Evolutionary conservation across 1,140 invertebrate species (phyloP).

Genomic region (Batillaria attramentaria): DNA sequence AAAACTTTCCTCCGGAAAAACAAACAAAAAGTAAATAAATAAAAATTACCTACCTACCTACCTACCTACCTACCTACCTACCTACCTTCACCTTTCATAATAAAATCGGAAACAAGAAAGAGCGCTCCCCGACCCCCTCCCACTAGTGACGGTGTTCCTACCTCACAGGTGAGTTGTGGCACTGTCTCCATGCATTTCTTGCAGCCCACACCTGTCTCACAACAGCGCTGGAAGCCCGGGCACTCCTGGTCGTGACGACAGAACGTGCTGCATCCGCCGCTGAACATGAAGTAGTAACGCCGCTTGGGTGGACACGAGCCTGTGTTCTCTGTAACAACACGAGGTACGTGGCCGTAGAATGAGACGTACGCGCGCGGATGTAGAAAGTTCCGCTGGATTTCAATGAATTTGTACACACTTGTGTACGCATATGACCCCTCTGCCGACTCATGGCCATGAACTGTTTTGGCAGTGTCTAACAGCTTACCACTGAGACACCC

Average conservation of each 20-base stretch:
- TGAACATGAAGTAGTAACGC: neutral
- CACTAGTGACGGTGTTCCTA: neutral
- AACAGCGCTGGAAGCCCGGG: constrained; percentile 18
- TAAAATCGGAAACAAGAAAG: neutral
- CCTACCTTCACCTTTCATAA: neutral
- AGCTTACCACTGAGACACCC: no score
- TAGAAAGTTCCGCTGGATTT: no score
- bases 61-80: neutral
- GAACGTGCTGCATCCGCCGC: constrained; percentile 15
- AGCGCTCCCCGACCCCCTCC: neutral
- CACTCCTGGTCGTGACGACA: constrained; percentile 31
- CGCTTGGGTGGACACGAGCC: neutral
- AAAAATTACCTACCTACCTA: neutral
- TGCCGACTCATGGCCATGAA: no score
- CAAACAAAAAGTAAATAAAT: neutral
- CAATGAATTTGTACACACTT: neutral
- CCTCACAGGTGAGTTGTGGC: constrained; percentile 15
- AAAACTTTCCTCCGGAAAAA: no score
- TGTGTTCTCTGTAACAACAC: neutral
- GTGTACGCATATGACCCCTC: no score
- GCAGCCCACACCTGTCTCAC: constrained; percentile 23
- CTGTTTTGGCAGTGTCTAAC: no score
- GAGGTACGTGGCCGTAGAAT: neutral
- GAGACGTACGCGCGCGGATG: neutral
- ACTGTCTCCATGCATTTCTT: constrained; percentile 16